Evolutionary conservation across 2,113 vertebrate species (phyloP).

Genomic region (Alectura lathami): DNA sequence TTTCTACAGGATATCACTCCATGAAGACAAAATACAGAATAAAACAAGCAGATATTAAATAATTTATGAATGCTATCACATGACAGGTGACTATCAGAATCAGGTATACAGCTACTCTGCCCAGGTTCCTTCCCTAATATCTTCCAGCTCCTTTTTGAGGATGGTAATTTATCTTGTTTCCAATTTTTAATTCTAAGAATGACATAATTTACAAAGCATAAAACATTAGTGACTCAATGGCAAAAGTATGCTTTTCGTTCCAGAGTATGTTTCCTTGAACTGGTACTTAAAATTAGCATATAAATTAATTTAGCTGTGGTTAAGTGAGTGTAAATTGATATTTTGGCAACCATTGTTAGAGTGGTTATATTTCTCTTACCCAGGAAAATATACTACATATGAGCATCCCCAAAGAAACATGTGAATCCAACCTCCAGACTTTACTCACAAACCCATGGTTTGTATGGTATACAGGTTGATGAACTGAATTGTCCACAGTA

Average conservation of each 20-base stretch:
- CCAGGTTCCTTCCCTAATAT: neutral
- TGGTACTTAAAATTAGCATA: neutral
- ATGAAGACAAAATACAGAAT: conserved; percentile 31
- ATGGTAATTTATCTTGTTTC: neutral
- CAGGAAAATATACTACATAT: neutral
- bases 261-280: neutral
- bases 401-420: neutral
- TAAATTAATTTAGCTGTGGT: conserved; percentile 4
- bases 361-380: neutral
- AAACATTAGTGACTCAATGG: neutral
- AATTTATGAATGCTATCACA: conserved; percentile 34
- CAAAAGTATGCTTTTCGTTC: neutral
- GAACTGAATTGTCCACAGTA: neutral
- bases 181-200: neutral
- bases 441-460: neutral
- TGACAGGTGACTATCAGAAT: neutral
- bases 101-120: neutral
- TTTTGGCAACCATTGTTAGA: neutral
- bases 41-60: conserved; percentile 57
- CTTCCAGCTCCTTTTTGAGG: neutral
- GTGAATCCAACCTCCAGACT: neutral
- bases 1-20: conserved; percentile 29
- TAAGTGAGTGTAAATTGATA: conserved; percentile 8
- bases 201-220: neutral
- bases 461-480: neutral